phyloP scores from a whole-genome alignment of 2,113 vertebrate genomes.

The Oreochromis tanganicae region DNA sequence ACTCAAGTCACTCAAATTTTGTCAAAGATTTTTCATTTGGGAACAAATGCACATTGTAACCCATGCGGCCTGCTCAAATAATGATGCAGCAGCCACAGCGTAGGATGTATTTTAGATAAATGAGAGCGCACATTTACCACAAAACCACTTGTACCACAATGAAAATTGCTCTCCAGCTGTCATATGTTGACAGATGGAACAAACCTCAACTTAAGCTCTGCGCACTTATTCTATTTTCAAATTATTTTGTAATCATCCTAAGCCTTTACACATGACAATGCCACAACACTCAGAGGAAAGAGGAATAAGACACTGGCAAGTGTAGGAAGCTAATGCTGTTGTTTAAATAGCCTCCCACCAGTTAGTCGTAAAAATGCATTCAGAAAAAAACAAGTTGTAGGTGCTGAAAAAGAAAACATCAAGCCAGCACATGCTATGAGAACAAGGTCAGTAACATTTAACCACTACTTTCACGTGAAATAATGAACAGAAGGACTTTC shows the following conservation, averaged over 20 bases:
- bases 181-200: constrained; percentile 68
- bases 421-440: neutral
- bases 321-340: constrained; percentile 22
- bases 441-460: neutral
- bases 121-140: constrained; percentile 66
- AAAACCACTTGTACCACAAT: constrained; percentile 72
- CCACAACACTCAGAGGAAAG: constrained; percentile 43
- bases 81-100: constrained; percentile 66
- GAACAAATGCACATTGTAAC: constrained; percentile 62
- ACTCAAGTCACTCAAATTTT: constrained; percentile 43
- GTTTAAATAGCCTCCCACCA: neutral
- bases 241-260: constrained; percentile 75
- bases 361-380: neutral
- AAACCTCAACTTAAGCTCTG: constrained; percentile 67
- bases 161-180: constrained; percentile 72
- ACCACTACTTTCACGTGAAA: neutral
- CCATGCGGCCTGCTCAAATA: constrained; percentile 57
- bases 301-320: constrained; percentile 8
- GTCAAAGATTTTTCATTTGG: constrained; percentile 53
- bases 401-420: neutral
- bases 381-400: neutral
- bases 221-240: constrained; percentile 72
- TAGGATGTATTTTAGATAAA: constrained; percentile 71
- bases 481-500: neutral
- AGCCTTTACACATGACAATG: constrained; percentile 66